phyloP scores from a whole-genome alignment of 2,113 vertebrate species.

The Melierax canorus region DNA sequence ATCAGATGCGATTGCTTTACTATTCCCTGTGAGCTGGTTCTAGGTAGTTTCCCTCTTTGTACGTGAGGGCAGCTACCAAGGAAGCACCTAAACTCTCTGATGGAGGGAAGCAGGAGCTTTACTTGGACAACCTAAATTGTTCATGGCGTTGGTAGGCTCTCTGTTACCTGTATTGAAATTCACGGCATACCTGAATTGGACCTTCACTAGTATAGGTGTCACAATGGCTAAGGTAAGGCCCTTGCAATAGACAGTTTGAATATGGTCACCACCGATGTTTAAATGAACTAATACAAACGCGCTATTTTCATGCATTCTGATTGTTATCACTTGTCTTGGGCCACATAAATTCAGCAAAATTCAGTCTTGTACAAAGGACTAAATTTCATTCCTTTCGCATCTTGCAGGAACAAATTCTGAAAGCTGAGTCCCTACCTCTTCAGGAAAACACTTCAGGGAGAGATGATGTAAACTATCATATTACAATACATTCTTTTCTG shows the following conservation, averaged over 20 bases:
- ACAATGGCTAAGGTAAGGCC: background rate
- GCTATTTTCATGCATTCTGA: background rate
- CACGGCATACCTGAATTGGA: background rate
- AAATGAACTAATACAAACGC: background rate
- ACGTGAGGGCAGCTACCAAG: background rate
- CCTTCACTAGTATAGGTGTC: background rate
- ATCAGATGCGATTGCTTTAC: background rate
- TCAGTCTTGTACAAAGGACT: background rate
- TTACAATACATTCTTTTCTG: background rate
- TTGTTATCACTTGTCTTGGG: background rate
- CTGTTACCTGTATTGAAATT: background rate
- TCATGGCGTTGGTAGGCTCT: background rate
- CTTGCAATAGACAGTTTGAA: background rate
- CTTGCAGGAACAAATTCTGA: background rate
- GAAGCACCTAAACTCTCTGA: background rate
- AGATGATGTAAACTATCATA: background rate
- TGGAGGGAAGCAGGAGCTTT: background rate
- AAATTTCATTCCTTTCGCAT: background rate
- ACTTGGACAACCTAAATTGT: background rate
- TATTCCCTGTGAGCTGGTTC: background rate
- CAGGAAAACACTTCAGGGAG: background rate
- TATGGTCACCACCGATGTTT: background rate
- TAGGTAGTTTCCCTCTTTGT: background rate
- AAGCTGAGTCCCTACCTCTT: background rate
- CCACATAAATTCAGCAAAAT: background rate